A percentile compares a stretch with the other conserved stretches of the same genome.
These are phyloP conservation scores for Pristionchus fissidentatus DNA, from an alignment of 2,888 invertebrate genomes.

Conservation along the genomic window DNA sequence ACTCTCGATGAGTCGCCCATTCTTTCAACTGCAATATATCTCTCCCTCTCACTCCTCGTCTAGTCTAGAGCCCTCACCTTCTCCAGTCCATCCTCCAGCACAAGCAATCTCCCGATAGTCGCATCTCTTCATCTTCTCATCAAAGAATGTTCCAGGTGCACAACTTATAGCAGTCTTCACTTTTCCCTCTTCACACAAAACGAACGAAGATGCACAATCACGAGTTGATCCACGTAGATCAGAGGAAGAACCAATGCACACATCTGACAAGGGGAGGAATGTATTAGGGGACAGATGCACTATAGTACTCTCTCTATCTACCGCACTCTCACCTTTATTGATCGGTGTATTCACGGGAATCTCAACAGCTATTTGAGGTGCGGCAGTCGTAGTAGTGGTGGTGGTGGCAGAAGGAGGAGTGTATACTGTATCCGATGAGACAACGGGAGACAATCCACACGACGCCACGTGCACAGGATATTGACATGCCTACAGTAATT, in stretches of 20 bases:
- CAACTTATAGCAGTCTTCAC: constrained; percentile 19
- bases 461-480: constrained; percentile 31
- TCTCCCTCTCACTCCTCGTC: neutral
- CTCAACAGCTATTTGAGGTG: neutral
- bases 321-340: neutral
- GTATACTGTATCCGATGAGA: neutral
- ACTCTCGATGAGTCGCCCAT: neutral
- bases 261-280: constrained; percentile 5
- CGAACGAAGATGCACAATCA: constrained; percentile 14
- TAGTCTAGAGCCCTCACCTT: neutral
- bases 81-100: constrained; percentile 37
- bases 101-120: constrained; percentile 24
- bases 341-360: neutral
- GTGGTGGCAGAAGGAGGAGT: neutral
- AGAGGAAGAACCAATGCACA: neutral
- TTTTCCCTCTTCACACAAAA: constrained; percentile 28
- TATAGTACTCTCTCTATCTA: neutral
- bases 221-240: neutral
- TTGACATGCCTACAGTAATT: neutral
- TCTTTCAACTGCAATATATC: neutral
- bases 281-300: too few relatives aligned
- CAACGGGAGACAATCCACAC: neutral
- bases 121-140: constrained; percentile 24
- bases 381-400: neutral
- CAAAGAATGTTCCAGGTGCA: constrained; percentile 14